Percentiles rank a stretch among this genome's conserved stretches.
Evolutionary conservation across 2,888 invertebrate species (phyloP).

Genomic region (Rhingia campestris): DNA sequence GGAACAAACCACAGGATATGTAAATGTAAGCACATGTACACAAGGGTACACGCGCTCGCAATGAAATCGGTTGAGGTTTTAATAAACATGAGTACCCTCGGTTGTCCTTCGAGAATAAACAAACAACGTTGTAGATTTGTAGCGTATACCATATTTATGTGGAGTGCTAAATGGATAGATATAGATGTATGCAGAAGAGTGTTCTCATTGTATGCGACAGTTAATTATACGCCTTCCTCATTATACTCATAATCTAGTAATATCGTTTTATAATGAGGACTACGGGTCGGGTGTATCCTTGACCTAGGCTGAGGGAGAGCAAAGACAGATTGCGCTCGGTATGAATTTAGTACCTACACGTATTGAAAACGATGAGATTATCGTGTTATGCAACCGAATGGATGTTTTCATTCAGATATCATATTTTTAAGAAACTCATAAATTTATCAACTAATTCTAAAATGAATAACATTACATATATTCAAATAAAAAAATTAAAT

Average conservation of each 20-base stretch:
- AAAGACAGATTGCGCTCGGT: too few species aligned
- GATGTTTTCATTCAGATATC: too few species aligned
- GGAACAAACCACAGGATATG: not conserved
- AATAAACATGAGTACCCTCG: constrained; percentile 6
- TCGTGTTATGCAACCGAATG: too few species aligned
- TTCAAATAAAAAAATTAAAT: too few species aligned
- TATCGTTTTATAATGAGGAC: constrained; percentile 5
- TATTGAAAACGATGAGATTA: too few species aligned
- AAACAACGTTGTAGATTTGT: not conserved
- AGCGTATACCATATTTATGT: not conserved
- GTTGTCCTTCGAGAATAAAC: not conserved
- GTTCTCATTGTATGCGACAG: not conserved
- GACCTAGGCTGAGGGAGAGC: not conserved
- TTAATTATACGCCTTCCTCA: not conserved
- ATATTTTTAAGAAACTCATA: too few species aligned
- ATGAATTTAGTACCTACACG: too few species aligned
- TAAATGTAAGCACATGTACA: not conserved
- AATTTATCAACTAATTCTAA: too few species aligned
- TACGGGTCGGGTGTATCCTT: not conserved
- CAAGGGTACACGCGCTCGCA: not conserved
- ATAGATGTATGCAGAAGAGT: not conserved
- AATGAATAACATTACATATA: too few species aligned
- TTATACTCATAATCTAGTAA: not conserved
- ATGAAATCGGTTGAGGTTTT: not conserved
- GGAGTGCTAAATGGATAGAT: not conserved